Conservation (phyloP, 2,113 vertebrate species). For the Elachura formosa region DNA sequence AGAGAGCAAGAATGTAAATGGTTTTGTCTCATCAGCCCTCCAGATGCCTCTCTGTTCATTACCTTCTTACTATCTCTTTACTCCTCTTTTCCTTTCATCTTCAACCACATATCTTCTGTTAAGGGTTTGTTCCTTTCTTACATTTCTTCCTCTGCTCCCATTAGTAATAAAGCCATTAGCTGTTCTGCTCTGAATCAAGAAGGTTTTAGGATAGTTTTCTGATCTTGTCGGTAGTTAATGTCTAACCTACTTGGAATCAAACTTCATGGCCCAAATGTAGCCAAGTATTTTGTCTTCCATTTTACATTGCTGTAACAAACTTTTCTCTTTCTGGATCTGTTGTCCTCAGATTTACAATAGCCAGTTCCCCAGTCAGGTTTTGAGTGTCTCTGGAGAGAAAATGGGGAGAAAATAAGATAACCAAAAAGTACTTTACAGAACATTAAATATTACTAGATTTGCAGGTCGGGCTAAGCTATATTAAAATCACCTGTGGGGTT, state of each 20-base stretch:
- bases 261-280: neutral
- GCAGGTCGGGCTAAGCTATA: neutral
- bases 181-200: neutral
- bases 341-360: neutral
- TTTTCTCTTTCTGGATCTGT: neutral
- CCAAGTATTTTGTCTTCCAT: neutral
- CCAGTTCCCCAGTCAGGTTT: neutral
- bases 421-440: neutral
- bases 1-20: neutral
- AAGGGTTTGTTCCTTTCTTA: neutral
- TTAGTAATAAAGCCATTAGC: neutral
- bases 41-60: neutral
- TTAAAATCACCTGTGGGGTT: neutral
- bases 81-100: neutral
- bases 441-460: neutral
- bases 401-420: neutral
- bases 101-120: neutral
- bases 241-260: neutral
- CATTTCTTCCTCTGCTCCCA: neutral
- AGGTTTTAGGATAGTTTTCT: neutral
- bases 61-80: neutral
- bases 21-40: neutral
- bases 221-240: neutral
- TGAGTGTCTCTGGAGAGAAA: neutral
- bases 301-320: neutral